These are phyloP conservation scores for Sphecodes monilicornis DNA, from an alignment of 2,888 invertebrate genomes.

Conservation along the genomic window DNA sequence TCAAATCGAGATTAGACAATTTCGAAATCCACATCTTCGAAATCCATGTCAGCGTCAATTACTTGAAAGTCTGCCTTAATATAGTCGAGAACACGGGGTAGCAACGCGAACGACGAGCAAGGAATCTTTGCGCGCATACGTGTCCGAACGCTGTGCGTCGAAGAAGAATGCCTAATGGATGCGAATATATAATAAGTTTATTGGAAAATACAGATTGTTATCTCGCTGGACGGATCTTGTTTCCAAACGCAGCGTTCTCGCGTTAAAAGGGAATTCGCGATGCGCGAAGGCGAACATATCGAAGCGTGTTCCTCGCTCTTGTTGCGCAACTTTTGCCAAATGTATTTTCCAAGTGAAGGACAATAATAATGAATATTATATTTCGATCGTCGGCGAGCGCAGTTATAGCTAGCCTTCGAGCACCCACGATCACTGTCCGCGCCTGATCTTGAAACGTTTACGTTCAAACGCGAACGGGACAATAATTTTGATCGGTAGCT, in stretches of 20 bases:
- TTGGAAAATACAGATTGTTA: conserved; percentile 27
- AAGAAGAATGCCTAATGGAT: neutral
- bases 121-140: neutral
- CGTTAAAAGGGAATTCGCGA: conserved; percentile 7
- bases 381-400: neutral
- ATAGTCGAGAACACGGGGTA: neutral
- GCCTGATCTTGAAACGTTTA: neutral
- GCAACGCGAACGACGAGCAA: neutral
- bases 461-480: conserved; percentile 35
- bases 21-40: no score
- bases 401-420: neutral
- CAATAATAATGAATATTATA: conserved; percentile 46
- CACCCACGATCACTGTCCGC: neutral
- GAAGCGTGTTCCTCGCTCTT: neutral
- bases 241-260: neutral
- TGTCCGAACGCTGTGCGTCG: neutral
- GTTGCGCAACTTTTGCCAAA: conserved; percentile 11
- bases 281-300: conserved; percentile 19
- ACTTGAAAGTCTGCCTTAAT: conserved; percentile 46
- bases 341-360: conserved; percentile 44
- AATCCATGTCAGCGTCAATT: conserved; percentile 42
- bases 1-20: no score
- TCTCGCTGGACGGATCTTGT: conserved; percentile 13
- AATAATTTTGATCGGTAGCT: conserved; percentile 41
- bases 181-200: conserved; percentile 21